Conservation (phyloP, 30 jellyfish, hydroid and myxozoan species). For the Turritopsis dohrnii region DNA sequence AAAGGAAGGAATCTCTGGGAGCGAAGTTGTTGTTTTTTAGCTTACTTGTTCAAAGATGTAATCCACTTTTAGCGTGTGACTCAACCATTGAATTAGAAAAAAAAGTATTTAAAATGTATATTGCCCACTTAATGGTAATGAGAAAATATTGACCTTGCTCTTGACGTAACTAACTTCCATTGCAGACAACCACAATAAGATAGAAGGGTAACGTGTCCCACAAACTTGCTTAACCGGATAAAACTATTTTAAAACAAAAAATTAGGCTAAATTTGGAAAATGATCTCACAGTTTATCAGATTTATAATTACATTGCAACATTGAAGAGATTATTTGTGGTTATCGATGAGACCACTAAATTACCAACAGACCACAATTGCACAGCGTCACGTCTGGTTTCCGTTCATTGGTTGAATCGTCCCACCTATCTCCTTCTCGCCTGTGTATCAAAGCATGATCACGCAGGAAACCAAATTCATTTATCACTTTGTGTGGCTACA, state of each 20-base stretch:
- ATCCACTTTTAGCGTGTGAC: neutral
- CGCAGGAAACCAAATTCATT: neutral
- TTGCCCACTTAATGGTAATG: neutral
- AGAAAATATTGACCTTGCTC: neutral
- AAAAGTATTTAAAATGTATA: neutral
- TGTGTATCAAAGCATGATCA: neutral
- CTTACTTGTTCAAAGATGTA: too few species aligned
- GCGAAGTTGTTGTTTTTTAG: too few species aligned
- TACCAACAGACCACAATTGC: neutral
- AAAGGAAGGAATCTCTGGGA: too few species aligned
- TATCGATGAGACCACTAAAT: neutral
- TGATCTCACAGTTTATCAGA: neutral
- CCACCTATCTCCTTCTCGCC: neutral
- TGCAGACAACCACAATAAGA: neutral
- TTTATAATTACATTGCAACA: neutral
- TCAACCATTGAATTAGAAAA: neutral
- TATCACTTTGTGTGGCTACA: neutral
- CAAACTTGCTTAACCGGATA: neutral
- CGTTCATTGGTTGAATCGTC: neutral
- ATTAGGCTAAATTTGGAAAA: neutral
- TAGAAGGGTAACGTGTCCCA: neutral
- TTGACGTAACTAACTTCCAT: neutral
- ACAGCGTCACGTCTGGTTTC: neutral
- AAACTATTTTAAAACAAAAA: neutral
- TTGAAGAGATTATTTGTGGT: neutral